Percentiles rank a stretch among this genome's conserved stretches.
phyloP scores from a whole-genome alignment of 2,888 invertebrate genomes.

The Amphimallon solstitiale region DNA sequence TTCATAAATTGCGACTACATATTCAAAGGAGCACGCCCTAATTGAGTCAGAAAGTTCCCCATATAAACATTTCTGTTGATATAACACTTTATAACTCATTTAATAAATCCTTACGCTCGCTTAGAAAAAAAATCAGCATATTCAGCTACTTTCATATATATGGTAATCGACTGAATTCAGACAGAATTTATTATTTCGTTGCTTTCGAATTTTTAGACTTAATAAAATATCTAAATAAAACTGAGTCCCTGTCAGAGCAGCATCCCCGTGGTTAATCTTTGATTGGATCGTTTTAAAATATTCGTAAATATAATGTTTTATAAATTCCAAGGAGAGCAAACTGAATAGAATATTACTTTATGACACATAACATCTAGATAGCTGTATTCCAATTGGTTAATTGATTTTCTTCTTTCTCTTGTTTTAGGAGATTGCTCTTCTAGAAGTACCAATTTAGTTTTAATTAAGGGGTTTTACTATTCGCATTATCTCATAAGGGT shows the following conservation, averaged over 20 bases:
- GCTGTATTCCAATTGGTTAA: too few species aligned
- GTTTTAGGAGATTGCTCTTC: too few species aligned
- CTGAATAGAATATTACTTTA: too few species aligned
- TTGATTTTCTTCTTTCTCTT: too few species aligned
- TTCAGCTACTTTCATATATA: constrained; percentile 23
- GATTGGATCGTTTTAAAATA: not conserved
- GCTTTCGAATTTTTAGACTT: constrained; percentile 4
- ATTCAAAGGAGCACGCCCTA: not conserved
- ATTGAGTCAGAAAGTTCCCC: not conserved
- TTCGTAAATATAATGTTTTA: too few species aligned
- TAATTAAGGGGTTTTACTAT: too few species aligned
- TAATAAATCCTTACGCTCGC: not conserved
- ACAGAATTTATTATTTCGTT: constrained; percentile 27
- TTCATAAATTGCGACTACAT: constrained; percentile 1
- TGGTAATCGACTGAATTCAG: constrained; percentile 20
- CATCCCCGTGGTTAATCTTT: not conserved
- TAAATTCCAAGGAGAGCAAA: too few species aligned
- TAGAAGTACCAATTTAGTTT: too few species aligned
- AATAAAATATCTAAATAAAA: constrained; percentile 23
- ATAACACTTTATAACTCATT: not conserved
- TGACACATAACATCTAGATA: too few species aligned
- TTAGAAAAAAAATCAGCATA: constrained; percentile 6
- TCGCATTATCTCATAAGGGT: too few species aligned
- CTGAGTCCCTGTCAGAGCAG: not conserved
- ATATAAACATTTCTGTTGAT: not conserved